A percentile compares a stretch with the other conserved stretches of the same genome.
Conservation (phyloP, 2,797 vertebrate species). For the Jordanella pulchra region DNA sequence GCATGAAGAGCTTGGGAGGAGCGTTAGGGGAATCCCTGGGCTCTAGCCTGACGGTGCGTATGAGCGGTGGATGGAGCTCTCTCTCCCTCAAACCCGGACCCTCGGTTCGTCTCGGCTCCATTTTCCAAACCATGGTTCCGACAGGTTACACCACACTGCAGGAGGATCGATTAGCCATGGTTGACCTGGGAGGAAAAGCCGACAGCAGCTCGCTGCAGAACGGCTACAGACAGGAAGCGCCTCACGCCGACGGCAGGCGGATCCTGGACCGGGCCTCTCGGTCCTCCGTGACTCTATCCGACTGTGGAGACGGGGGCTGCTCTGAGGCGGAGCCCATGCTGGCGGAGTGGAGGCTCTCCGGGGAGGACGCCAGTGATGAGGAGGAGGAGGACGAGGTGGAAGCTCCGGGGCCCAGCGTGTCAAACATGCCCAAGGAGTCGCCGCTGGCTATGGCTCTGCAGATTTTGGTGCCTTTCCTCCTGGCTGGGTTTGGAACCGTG, state of each 20-base stretch:
- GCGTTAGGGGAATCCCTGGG: conserved; percentile 74
- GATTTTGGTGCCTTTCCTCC: conserved; percentile 91
- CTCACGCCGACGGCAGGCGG: conserved; percentile 63
- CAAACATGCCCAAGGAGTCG: conserved; percentile 90
- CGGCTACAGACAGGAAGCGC: conserved; percentile 71
- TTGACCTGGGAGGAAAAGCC: conserved; percentile 75
- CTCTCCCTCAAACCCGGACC: conserved; percentile 82
- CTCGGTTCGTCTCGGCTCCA: conserved; percentile 81
- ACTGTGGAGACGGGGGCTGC: conserved; percentile 75
- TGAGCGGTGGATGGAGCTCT: conserved; percentile 81
- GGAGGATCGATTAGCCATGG: conserved; percentile 89
- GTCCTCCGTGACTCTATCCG: conserved; percentile 78
- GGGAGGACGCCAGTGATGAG: conserved; percentile 77
- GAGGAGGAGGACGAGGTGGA: conserved; percentile 74
- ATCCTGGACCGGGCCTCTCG: conserved; percentile 70
- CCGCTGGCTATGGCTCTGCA: conserved; percentile 90
- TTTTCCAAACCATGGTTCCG: conserved; percentile 92
- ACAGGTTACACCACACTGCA: conserved; percentile 88
- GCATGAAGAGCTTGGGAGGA: conserved; percentile 73
- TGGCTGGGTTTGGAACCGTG: conserved; percentile 95
- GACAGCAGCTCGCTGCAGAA: conserved; percentile 81
- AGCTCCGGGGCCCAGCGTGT: conserved; percentile 56
- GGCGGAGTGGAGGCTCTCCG: conserved; percentile 77
- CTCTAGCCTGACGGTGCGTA: conserved; percentile 75
- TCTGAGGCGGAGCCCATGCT: conserved; percentile 89